These are phyloP conservation scores for human DNA, from an alignment of 2,113 vertebrate genomes.

Conservation along the genomic window DNA sequence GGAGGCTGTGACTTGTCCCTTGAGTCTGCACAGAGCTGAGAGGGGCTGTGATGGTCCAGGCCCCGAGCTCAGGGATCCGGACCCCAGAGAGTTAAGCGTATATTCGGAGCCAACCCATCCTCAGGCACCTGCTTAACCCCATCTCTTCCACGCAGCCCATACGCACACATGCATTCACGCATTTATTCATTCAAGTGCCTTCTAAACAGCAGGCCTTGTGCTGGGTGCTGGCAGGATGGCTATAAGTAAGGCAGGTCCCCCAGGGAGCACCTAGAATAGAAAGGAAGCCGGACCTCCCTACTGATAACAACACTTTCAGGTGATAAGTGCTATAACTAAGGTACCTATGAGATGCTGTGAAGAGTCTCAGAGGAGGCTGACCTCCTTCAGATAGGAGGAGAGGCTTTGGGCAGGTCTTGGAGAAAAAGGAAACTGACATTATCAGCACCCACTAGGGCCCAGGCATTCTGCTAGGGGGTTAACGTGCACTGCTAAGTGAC, in stretches of 20 bases:
- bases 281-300: neutral
- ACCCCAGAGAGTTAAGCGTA: neutral
- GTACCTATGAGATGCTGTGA: neutral
- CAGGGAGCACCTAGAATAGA: neutral
- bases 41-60: neutral
- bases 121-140: neutral
- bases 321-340: neutral
- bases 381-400: neutral
- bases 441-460: fast-evolving
- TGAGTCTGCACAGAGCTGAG: neutral
- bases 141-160: neutral
- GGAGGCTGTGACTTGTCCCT: neutral
- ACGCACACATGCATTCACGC: fast-evolving
- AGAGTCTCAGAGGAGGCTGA: neutral
- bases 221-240: neutral
- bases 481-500: fast-evolving
- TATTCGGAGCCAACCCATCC: neutral
- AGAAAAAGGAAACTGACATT: neutral
- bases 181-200: neutral
- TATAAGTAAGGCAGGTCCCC: neutral
- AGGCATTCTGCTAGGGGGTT: too few relatives aligned
- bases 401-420: neutral
- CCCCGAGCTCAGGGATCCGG: neutral
- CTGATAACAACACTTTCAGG: neutral
- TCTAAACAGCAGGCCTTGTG: neutral